Evolutionary conservation across 1,140 invertebrate genomes (phyloP), one percentile per base, ranked within the genome.

Genomic region (Polypedilum pembai): DNA sequence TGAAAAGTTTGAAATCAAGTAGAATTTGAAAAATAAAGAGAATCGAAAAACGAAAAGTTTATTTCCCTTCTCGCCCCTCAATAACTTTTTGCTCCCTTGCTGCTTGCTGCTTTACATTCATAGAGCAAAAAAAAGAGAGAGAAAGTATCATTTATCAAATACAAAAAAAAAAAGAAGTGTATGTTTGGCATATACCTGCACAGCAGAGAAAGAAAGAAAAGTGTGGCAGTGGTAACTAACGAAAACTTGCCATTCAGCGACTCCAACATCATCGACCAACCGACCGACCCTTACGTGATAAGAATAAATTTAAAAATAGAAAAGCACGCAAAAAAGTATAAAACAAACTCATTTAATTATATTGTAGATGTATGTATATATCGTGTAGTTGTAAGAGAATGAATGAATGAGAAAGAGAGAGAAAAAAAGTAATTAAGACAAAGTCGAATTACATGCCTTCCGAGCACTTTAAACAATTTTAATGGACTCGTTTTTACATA

Each of bases 251-350:
- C 24, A 33, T 33, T 33, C 24, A 33, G 24, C 45, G 45, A n/a
- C n/a, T 4, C 12, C n/a, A 56, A 3, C 8, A 56, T 12, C 45
- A 56, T n/a, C 45, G 8, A n/a, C 45, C 45, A 12, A 56, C 45
- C 45, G 12, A 56, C n/a, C 45, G 45, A 56, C 45, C 45, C 45
- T 56, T 56, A 56, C 45, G 45, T 56, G 45, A 56, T 56, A 56
- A 56, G 45, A 56, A 56, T 56, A 56, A 56, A 56, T 56, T 56
- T 56, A 56, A 56, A 56, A 56, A 56, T 56, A 56, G 45, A 56
- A 33, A 56, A 56, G 45, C 45, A 56, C 45, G 45, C 45, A 56
- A 56, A 56, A 56, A n/a, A 56, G 5, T 33, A 33, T 33, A 56
- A 56, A 56, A 56, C 45, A 56, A 56, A 56, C 45, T 56, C 45